Conservation (phyloP, 2,113 vertebrate genomes). For the Macquaria australasica region DNA sequence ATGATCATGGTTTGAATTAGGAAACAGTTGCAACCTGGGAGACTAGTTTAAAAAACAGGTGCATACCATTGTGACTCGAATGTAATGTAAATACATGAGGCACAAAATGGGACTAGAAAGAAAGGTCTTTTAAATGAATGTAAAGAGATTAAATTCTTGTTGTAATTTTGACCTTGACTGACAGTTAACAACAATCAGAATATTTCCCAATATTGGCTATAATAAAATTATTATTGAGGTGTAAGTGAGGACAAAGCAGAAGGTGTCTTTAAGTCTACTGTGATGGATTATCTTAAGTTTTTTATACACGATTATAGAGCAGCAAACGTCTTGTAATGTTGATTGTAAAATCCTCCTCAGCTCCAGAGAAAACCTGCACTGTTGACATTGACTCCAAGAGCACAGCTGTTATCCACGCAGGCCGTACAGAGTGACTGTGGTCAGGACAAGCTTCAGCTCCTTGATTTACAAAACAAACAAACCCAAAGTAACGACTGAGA, state of each 20-base stretch:
- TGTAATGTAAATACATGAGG: no score
- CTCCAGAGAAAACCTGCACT: background rate
- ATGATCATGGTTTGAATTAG: no score
- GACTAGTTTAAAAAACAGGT: no score
- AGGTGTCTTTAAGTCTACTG: background rate
- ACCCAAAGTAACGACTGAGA: slow-evolving; percentile 16
- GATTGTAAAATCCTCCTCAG: no score
- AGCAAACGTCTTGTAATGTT: background rate
- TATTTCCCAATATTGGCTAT: background rate
- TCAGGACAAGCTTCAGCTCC: slow-evolving; percentile 19
- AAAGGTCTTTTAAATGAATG: no score
- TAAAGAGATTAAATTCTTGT: no score
- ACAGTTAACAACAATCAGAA: no score
- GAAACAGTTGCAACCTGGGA: no score
- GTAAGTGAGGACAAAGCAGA: background rate
- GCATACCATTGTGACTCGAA: no score
- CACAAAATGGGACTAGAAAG: no score
- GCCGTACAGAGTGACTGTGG: background rate
- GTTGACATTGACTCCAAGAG: slow-evolving; percentile 3
- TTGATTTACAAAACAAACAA: slow-evolving; percentile 56
- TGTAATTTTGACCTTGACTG: no score
- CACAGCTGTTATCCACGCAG: background rate
- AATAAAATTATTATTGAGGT: background rate
- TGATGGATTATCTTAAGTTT: background rate
- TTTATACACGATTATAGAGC: background rate